Base-by-base conservation (phyloP, 2,113 vertebrate genomes). In the Cariama cristata region DNA sequence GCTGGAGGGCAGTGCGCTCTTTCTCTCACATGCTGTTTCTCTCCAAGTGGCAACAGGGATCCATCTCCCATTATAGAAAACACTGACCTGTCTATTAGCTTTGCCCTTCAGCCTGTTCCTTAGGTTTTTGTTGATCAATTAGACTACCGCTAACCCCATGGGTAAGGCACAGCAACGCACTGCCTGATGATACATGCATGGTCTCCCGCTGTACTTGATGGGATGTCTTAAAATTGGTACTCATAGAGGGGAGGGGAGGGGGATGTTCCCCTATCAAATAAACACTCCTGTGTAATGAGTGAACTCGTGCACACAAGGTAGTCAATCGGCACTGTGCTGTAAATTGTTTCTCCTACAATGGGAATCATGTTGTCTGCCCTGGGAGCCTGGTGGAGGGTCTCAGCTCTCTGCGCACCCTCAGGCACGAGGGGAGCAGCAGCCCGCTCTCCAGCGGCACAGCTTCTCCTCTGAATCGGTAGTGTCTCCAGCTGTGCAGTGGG, bases 1-100 rank as follows among this genome's bases (percentile, higher is more conserved):
- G 27, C 11, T 45, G 44, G 23, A 58, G 49, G 24, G 28, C 40
- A 67, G 15, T 1, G 0, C 0, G 0, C 12, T 33, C 38, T 52
- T 50, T 59, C 14, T 50, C 13, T 44, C 44, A 12, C 1, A 0
- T 12, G 49, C n/a, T 56, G 6, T n/a, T 82, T 52, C 33, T n/a
- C 26, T 71, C 47, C 0, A 0, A 8, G 49, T 22, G 17, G 11
- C 23, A 68, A 20, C 35, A 30, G 14, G 15, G 32, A 32, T 52
- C 44, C 14, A 4, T 4, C 8, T 69, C 38, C 32, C 35, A 15
- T 40, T 38, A 11, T 4, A 50, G 21, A 14, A 9, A 33, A 33
- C 11, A 3, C 26, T 44, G 47, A 3, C 27, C 22, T 58, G 62
- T 19, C 18, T 45, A 9, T 40, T 11, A 5, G 35, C 40, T 47